Evolutionary conservation across 1,140 invertebrate species (phyloP), one percentile per base, ranked within the genome.

Genomic region (Drosophila tropicalis): DNA sequence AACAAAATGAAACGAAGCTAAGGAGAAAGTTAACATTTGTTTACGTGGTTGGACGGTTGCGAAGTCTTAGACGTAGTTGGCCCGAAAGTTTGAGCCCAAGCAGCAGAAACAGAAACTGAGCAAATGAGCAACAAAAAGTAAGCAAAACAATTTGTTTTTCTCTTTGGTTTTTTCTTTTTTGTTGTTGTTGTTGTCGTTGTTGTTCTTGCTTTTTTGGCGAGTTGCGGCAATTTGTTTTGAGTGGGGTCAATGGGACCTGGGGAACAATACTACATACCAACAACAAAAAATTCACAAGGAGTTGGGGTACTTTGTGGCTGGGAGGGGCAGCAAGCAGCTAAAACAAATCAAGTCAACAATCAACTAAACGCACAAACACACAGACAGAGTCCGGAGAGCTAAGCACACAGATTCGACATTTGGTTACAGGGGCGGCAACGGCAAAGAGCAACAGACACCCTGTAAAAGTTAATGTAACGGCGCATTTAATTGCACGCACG

Each of bases 271-370:
- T 29, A 40, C 29, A 39, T 54, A 19, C 47, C 34, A 39, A 56
- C 41, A 41, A 29, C 34, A 39, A 61, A 64, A 63, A 29, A 25
- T 4, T 25, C 41, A 22, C 15, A 39, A 22, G 47, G 12, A 5
- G 34, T 51, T 36, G 67, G 67, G 44, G 39, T 60, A 5, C 12
- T 13, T 4, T 13, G 78, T 79, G 76, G 29, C 29, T 29, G 29
- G 79, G 71, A 87, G 87, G 79, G 79, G 83, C 83, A 87, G 76
- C 80, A 89, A 51, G 44, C 44, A 51, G 44, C 44, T 51, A 51
- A 89, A 89, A 89, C 84, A 89, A 89, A 89, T 89, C 84, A 90
- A 90, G 87, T 90, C 87, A 90, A 90, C 87, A 90, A 90, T 90
- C 87, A 90, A 86, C 80, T 72, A 68, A 75, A 78, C 70, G 72